Percentiles rank a stretch among this genome's conserved stretches.
Evolutionary conservation across 2,888 invertebrate species (phyloP).

Genomic region (Tetheella fluctuosa): DNA sequence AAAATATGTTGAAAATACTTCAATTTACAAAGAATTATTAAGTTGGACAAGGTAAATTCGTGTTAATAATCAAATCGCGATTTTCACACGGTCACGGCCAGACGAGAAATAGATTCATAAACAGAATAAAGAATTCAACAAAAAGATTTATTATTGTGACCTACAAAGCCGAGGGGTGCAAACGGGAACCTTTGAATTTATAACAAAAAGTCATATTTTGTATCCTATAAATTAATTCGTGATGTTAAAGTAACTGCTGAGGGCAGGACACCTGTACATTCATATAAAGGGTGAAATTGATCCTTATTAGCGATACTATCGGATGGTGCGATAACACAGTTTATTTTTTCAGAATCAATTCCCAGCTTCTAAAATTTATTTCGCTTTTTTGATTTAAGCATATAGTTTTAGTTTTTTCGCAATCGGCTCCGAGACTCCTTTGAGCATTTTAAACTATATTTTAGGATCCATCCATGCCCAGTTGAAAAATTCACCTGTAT

Average conservation of each 20-base stretch:
- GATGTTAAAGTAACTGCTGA: neutral
- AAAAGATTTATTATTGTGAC: conserved; percentile 2
- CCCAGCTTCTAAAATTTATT: too few species aligned
- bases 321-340: too few species aligned
- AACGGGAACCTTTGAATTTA: neutral
- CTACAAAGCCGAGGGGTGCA: neutral
- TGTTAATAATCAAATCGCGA: neutral
- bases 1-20: neutral
- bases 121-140: neutral
- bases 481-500: too few species aligned
- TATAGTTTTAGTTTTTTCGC: too few species aligned
- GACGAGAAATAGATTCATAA: neutral
- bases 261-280: neutral
- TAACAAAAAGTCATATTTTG: neutral
- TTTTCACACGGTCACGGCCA: conserved; percentile 7
- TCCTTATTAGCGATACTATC: too few species aligned
- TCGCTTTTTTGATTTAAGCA: too few species aligned
- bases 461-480: too few species aligned
- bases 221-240: neutral
- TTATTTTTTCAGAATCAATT: too few species aligned
- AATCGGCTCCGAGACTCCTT: too few species aligned
- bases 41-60: neutral
- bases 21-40: conserved; percentile 1
- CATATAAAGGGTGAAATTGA: too few species aligned
- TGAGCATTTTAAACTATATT: too few species aligned